These are phyloP conservation scores for Heteropelma amictum DNA, from an alignment of 2,888 invertebrate genomes.

Conservation along the genomic window DNA sequence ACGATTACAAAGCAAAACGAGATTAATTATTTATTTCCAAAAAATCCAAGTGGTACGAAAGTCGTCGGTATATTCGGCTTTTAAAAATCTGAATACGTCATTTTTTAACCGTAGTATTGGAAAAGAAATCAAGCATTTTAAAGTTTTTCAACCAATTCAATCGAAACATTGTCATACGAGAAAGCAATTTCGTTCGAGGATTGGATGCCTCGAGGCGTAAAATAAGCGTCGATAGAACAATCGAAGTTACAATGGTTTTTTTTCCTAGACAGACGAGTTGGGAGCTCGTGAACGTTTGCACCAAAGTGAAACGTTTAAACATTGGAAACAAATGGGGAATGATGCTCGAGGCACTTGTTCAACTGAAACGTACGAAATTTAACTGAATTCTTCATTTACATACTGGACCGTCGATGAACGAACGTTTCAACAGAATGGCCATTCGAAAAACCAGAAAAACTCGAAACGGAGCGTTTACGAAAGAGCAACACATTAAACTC, in stretches of 20 bases:
- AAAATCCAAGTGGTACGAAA: not conserved
- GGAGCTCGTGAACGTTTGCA: slow-evolving; percentile 17
- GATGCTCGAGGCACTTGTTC: slow-evolving; percentile 25
- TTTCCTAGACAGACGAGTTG: not conserved
- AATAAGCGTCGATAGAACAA: not conserved
- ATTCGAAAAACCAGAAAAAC: no score
- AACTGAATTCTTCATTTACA: not conserved
- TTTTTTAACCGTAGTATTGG: no score
- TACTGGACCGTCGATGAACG: not conserved
- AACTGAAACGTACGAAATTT: slow-evolving; percentile 16
- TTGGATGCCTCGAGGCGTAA: not conserved
- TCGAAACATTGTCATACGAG: no score
- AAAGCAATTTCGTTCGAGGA: not conserved
- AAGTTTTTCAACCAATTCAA: not conserved
- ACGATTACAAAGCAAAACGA: not conserved
- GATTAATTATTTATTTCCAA: not conserved
- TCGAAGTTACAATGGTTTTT: not conserved
- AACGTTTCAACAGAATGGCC: not conserved
- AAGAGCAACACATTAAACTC: no score
- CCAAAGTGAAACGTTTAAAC: slow-evolving; percentile 19
- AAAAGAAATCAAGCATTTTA: no score
- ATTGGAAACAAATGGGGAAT: not conserved
- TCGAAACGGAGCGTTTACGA: no score
- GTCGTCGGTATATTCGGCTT: no score
- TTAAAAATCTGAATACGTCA: no score